phyloP scores from a whole-genome alignment of 2,888 invertebrate genomes.

The Tipula confusa region DNA sequence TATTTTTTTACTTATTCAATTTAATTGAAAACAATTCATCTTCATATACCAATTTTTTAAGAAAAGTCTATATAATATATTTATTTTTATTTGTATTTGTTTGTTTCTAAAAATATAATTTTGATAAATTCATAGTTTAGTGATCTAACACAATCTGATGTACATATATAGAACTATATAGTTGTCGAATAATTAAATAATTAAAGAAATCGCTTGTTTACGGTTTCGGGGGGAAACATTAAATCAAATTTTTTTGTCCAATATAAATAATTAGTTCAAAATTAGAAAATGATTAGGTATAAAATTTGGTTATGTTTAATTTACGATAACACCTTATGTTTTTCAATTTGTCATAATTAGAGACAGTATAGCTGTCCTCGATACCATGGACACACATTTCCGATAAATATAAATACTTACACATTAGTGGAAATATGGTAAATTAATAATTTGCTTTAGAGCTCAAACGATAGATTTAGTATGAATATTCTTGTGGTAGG shows the following conservation, averaged over 20 bases:
- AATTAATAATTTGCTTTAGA: no score
- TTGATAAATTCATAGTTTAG: background rate
- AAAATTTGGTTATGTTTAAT: background rate
- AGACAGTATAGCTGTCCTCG: no score
- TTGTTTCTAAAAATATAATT: background rate
- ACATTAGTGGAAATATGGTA: no score
- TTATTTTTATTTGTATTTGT: background rate
- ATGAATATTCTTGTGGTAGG: no score
- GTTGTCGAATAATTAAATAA: background rate
- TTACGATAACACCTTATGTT: background rate
- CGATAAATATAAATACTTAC: no score
- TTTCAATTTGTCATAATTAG: background rate
- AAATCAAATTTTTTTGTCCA: background rate
- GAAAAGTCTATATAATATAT: background rate
- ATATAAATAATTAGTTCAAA: background rate
- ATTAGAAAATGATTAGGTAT: background rate
- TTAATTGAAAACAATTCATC: constrained; percentile 25
- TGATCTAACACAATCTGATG: background rate
- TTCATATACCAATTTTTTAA: background rate
- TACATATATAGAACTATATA: background rate
- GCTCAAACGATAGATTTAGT: no score
- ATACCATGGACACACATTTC: no score
- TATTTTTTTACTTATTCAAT: background rate
- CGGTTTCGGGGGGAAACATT: background rate
- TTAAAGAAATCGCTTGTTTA: background rate